These are phyloP conservation scores for Cacatua alba DNA, from an alignment of 2,113 vertebrate genomes.

Conservation along the genomic window DNA sequence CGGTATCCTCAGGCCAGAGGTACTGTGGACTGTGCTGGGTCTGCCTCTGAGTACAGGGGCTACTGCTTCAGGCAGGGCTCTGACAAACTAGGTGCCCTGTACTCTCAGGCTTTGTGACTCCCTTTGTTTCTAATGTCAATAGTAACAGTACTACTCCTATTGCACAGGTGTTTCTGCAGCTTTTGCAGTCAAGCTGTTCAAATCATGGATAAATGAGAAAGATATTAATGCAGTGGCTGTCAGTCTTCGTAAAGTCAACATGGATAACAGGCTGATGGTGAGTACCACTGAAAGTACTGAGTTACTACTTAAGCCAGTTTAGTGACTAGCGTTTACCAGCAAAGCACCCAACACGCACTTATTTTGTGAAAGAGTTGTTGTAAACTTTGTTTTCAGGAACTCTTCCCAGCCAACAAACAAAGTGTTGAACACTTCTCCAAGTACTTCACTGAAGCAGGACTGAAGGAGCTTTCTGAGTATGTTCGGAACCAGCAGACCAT, in stretches of 20 bases:
- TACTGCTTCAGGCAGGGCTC: not conserved
- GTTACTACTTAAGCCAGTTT: not conserved
- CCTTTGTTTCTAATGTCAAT: not conserved
- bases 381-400: constrained; percentile 79
- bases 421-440: constrained; percentile 97
- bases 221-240: constrained; percentile 96
- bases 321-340: not conserved
- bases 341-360: not conserved
- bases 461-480: constrained; percentile 96
- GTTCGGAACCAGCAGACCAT: constrained; percentile 97
- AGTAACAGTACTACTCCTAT: not conserved
- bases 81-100: not conserved
- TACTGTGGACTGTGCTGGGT: not conserved
- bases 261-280: constrained; percentile 99
- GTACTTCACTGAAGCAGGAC: constrained; percentile 96
- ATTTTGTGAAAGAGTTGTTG: not conserved
- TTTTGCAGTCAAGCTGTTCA: constrained; percentile 98
- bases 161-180: constrained; percentile 92
- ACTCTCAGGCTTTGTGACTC: accelerated
- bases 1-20: not conserved
- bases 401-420: constrained; percentile 98
- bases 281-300: not conserved
- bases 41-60: not conserved
- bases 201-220: constrained; percentile 98
- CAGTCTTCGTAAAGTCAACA: constrained; percentile 95